Conservation (phyloP, 1,140 invertebrate genomes). For the Eumeta japonica region DNA sequence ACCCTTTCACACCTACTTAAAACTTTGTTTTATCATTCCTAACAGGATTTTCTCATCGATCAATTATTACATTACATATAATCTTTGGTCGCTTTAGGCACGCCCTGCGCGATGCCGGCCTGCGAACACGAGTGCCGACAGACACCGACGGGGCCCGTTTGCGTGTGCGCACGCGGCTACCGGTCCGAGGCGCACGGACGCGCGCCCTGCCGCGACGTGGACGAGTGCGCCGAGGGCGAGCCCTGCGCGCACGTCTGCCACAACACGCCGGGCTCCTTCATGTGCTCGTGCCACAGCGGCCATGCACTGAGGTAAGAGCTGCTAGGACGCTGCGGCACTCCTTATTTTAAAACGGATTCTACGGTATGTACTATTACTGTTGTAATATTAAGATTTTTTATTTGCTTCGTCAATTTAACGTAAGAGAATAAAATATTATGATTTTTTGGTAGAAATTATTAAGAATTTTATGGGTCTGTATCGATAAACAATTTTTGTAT, state of each 20-base stretch:
- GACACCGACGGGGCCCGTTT: conserved; percentile 68
- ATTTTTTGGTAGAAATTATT: too few relatives aligned
- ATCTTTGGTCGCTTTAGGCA: conserved; percentile 35
- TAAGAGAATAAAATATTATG: too few relatives aligned
- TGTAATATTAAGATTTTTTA: too few relatives aligned
- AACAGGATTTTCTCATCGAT: too few relatives aligned
- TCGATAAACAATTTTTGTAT: too few relatives aligned
- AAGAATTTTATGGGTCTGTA: too few relatives aligned
- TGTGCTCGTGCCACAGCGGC: conserved; percentile 75
- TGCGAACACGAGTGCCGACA: conserved; percentile 66
- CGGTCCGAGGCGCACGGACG: conserved; percentile 44
- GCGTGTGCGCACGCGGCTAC: conserved; percentile 68
- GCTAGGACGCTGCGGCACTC: too few relatives aligned
- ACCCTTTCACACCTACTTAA: too few relatives aligned
- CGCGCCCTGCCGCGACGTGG: conserved; percentile 65
- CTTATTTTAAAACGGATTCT: too few relatives aligned
- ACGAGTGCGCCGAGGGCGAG: conserved; percentile 66
- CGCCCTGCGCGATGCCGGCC: conserved; percentile 61
- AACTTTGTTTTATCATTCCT: too few relatives aligned
- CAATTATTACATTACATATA: not conserved
- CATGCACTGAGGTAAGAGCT: conserved; percentile 64
- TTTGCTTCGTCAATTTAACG: too few relatives aligned
- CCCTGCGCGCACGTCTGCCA: conserved; percentile 70
- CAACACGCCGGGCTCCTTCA: conserved; percentile 67
- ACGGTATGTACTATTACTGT: too few relatives aligned